Percentiles rank a stretch among this genome's conserved stretches.
phyloP scores from a whole-genome alignment of 2,113 vertebrate genomes.

The Takifugu bimaculatus region DNA sequence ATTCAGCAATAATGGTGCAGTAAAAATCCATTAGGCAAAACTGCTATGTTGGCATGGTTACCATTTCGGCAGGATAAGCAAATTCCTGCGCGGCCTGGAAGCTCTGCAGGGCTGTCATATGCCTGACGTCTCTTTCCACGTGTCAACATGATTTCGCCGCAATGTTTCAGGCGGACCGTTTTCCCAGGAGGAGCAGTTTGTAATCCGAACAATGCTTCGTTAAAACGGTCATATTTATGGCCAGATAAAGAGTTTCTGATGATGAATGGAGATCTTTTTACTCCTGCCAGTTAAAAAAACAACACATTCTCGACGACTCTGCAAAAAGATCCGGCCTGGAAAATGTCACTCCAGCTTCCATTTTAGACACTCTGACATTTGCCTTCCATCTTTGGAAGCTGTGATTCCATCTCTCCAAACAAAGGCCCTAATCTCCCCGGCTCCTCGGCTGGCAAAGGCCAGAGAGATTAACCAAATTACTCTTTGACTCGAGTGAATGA shows the following conservation, averaged over 20 bases:
- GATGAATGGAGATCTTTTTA: too few species aligned
- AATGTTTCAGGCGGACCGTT: slow-evolving; percentile 17
- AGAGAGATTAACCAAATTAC: slow-evolving; percentile 72
- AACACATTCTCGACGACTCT: too few species aligned
- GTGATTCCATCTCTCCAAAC: slow-evolving; percentile 60
- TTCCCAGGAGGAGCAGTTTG: background rate
- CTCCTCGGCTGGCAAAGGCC: slow-evolving; percentile 46
- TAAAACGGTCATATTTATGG: background rate
- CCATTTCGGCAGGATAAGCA: slow-evolving; percentile 63
- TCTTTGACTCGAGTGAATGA: slow-evolving; percentile 64
- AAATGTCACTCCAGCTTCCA: slow-evolving; percentile 70
- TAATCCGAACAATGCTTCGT: background rate
- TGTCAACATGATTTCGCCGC: slow-evolving; percentile 24
- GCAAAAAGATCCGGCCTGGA: slow-evolving; percentile 32
- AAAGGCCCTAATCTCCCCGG: slow-evolving; percentile 55
- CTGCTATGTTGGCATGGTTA: slow-evolving; percentile 65
- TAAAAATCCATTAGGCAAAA: slow-evolving; percentile 69
- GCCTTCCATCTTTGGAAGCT: slow-evolving; percentile 62
- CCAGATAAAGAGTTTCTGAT: background rate
- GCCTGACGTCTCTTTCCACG: slow-evolving; percentile 32
- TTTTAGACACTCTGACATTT: slow-evolving; percentile 68
- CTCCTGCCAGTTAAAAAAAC: too few species aligned
- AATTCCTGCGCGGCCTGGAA: slow-evolving; percentile 60
- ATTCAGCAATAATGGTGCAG: slow-evolving; percentile 64
- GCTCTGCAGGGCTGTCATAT: slow-evolving; percentile 61